Evolutionary conservation across 2,797 vertebrate species (phyloP).

Genomic region (Hydrocynus forskahlii): DNA sequence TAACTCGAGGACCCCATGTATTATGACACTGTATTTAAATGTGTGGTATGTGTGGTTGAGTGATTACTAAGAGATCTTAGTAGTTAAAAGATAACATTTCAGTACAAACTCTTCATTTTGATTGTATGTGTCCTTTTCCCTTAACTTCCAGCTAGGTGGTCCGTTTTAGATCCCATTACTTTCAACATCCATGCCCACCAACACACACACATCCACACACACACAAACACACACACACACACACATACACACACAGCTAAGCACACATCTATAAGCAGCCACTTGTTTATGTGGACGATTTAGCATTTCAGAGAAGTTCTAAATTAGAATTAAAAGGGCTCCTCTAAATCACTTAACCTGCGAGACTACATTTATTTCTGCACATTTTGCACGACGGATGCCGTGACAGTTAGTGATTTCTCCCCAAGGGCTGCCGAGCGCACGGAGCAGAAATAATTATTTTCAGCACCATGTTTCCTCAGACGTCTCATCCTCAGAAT

Average conservation of each 20-base stretch:
- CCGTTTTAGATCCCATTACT: too few species aligned
- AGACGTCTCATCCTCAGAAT: conserved; percentile 41
- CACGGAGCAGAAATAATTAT: conserved; percentile 43
- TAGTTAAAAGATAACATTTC: too few species aligned
- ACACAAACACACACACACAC: neutral
- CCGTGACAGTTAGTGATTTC: conserved; percentile 32
- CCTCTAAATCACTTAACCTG: conserved; percentile 30
- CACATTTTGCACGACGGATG: conserved; percentile 32
- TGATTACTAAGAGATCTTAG: too few species aligned
- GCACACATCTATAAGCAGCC: neutral
- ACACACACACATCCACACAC: too few species aligned
- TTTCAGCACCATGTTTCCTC: conserved; percentile 37
- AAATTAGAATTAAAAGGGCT: conserved; percentile 23
- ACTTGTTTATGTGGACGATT: conserved; percentile 14
- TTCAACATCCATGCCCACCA: too few species aligned
- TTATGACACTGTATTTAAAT: too few species aligned
- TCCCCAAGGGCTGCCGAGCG: conserved; percentile 22
- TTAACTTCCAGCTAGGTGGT: too few species aligned
- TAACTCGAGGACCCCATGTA: too few species aligned
- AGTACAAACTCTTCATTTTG: too few species aligned
- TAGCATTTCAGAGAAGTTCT: neutral
- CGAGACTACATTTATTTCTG: conserved; percentile 31
- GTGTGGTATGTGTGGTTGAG: too few species aligned
- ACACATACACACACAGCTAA: neutral
- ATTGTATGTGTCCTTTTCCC: too few species aligned